Percentiles rank a stretch among this genome's conserved stretches.
phyloP scores from a whole-genome alignment of 2,888 invertebrate genomes.

The Saturnia pavonia region DNA sequence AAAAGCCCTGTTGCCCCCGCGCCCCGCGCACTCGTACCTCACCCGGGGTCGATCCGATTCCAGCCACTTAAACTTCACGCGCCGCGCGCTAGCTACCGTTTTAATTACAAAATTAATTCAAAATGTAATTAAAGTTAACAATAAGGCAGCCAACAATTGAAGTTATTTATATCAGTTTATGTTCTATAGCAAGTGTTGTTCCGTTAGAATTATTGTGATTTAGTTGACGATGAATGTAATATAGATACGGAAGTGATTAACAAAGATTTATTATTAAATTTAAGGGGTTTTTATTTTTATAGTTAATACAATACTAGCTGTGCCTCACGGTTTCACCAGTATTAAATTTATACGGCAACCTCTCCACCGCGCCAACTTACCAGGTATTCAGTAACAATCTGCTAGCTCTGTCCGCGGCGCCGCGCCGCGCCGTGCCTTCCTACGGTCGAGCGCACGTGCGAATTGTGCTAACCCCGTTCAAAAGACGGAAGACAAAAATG shows the following conservation, averaged over 20 bases:
- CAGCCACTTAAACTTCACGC: constrained; percentile 82
- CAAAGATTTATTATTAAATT: not conserved
- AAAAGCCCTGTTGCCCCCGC: constrained; percentile 62
- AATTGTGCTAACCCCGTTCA: too few species aligned
- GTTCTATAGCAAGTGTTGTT: constrained; percentile 70
- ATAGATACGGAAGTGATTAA: not conserved
- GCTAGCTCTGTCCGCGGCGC: too few species aligned
- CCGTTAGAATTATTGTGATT: constrained; percentile 57
- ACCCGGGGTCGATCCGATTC: constrained; percentile 76
- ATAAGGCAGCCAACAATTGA: constrained; percentile 83
- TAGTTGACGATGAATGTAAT: constrained; percentile 38
- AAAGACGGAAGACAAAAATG: too few species aligned
- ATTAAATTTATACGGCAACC: too few species aligned
- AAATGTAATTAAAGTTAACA: constrained; percentile 84
- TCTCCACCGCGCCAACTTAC: too few species aligned
- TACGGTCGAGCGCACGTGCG: too few species aligned
- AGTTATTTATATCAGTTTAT: constrained; percentile 83
- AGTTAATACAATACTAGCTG: too few species aligned
- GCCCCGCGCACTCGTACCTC: constrained; percentile 53
- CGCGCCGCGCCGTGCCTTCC: too few species aligned
- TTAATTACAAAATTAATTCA: constrained; percentile 84
- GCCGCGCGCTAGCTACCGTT: constrained; percentile 82
- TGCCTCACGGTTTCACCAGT: too few species aligned
- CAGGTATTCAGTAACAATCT: too few species aligned
- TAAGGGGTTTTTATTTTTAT: too few species aligned